Conservation (phyloP, 2,113 vertebrate species). For the Spilogale gracilis region DNA sequence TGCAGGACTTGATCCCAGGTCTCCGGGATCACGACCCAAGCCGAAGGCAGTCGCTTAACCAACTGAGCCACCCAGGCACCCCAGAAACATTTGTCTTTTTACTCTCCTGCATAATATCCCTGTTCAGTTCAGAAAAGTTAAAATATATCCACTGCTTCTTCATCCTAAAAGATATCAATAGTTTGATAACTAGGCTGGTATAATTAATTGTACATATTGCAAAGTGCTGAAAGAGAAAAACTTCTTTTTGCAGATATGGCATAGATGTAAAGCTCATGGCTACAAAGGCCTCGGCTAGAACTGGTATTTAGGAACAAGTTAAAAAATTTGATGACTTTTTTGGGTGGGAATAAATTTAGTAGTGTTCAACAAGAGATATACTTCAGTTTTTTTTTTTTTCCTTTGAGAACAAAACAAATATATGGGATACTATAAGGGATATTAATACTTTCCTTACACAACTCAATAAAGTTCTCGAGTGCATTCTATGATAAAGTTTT, state of each 20-base stretch:
- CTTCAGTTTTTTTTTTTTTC: background rate
- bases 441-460: conserved; percentile 12
- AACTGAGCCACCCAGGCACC: no score
- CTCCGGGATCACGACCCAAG: no score
- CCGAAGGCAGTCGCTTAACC: no score
- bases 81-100: background rate
- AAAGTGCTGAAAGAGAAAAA: background rate
- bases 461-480: background rate
- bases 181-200: conserved; percentile 20
- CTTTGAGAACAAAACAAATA: conserved; percentile 4
- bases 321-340: background rate
- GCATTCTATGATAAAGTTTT: background rate
- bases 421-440: background rate
- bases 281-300: background rate
- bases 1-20: no score
- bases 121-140: background rate
- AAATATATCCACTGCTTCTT: background rate
- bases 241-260: background rate
- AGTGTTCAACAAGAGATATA: conserved; percentile 9
- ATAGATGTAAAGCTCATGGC: background rate
- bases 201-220: background rate
- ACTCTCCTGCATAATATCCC: background rate
- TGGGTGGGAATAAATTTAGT: background rate
- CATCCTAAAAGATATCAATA: conserved; percentile 24
- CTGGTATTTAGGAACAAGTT: conserved; percentile 37